Conservation (phyloP, 1,140 invertebrate species). For the Drosophila pachea region DNA sequence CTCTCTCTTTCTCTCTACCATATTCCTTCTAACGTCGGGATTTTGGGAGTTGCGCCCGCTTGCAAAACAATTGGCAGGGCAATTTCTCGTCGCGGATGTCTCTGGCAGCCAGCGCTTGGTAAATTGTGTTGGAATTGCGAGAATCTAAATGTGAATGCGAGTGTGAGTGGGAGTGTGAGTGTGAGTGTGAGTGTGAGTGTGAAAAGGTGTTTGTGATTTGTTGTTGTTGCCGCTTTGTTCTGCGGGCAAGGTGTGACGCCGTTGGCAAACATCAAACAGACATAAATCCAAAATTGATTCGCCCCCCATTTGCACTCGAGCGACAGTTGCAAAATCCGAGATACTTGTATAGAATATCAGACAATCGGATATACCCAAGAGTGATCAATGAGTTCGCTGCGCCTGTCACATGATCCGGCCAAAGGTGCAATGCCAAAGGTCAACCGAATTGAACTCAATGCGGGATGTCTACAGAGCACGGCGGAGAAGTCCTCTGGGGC, state of each 20-base stretch:
- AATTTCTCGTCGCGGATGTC: conserved; percentile 65
- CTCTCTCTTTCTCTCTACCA: not conserved
- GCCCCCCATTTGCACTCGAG: not conserved
- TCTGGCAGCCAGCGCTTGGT: conserved; percentile 52
- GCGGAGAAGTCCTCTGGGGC: no score
- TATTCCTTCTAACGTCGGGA: not conserved
- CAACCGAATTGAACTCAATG: no score
- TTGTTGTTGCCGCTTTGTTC: conserved; percentile 28
- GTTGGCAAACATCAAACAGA: conserved; percentile 52
- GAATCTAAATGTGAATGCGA: conserved; percentile 47
- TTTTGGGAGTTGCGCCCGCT: conserved; percentile 56
- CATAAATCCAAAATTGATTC: conserved; percentile 49
- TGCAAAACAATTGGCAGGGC: conserved; percentile 66
- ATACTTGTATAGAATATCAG: conserved; percentile 7
- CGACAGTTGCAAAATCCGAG: conserved; percentile 8
- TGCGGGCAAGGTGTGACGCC: conserved; percentile 64
- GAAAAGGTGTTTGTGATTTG: conserved; percentile 57
- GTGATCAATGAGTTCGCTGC: conserved; percentile 13
- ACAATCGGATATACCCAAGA: conserved; percentile 21
- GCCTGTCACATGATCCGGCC: conserved; percentile 19
- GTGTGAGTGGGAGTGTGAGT: conserved; percentile 40
- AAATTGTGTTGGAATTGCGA: conserved; percentile 33
- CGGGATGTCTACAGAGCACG: no score
- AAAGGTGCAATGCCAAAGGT: conserved; percentile 22
- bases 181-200: conserved; percentile 53